Percentiles rank a stretch among this genome's conserved stretches.
Evolutionary conservation across 2,888 invertebrate genomes (phyloP).

Genomic region (Lycaena phlaeas): DNA sequence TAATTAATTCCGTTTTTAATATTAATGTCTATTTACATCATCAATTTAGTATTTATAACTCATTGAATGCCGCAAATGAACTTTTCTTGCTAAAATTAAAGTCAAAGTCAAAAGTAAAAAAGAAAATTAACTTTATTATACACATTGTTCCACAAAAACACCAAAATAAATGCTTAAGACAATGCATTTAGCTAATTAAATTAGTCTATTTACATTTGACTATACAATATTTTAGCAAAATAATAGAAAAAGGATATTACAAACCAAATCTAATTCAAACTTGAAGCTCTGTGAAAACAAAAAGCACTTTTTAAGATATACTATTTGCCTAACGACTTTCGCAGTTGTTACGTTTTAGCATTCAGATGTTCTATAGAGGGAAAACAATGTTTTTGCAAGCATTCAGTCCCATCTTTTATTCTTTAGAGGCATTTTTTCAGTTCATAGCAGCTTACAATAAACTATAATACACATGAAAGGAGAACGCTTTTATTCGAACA

Average conservation of each 20-base stretch:
- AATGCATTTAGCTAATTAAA: no score
- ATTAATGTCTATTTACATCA: no score
- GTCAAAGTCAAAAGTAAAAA: no score
- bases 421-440: constrained; percentile 2
- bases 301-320: constrained; percentile 7
- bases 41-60: no score
- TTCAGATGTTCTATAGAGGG: constrained; percentile 5
- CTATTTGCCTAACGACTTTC: constrained; percentile 7
- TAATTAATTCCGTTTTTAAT: no score
- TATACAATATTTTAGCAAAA: neutral
- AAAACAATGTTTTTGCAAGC: constrained; percentile 5
- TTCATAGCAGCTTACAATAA: neutral
- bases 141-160: no score
- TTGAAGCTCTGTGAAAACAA: neutral
- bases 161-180: no score
- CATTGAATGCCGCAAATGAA: no score
- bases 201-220: no score
- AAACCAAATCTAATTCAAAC: constrained; percentile 2
- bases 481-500: no score
- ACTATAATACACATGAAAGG: constrained; percentile 3
- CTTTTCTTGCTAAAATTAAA: no score
- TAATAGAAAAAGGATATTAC: neutral
- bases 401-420: constrained; percentile 6
- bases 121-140: no score
- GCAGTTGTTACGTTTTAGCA: constrained; percentile 3